These are phyloP conservation scores for Acrocephalus scirpaceus DNA, from an alignment of 2,797 vertebrate species.

Conservation along the genomic window DNA sequence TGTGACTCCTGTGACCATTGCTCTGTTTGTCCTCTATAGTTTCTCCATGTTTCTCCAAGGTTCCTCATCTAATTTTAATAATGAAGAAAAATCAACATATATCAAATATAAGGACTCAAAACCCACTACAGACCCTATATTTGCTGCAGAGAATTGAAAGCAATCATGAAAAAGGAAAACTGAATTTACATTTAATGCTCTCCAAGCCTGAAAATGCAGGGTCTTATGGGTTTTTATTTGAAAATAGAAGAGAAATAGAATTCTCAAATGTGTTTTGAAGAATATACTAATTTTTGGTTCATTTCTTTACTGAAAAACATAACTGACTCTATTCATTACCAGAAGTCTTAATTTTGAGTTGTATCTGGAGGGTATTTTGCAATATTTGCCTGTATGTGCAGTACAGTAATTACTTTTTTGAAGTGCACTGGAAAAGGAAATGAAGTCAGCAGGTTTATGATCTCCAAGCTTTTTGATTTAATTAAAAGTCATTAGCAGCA, in stretches of 20 bases:
- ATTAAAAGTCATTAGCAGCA: slow-evolving; percentile 66
- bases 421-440: slow-evolving; percentile 58
- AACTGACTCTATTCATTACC: slow-evolving; percentile 15
- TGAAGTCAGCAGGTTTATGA: slow-evolving; percentile 58
- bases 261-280: neutral
- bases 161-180: neutral
- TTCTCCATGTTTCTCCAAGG: neutral
- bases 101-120: neutral
- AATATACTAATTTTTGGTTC: neutral
- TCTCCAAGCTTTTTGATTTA: slow-evolving; percentile 60
- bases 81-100: neutral
- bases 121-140: neutral
- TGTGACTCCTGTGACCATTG: neutral
- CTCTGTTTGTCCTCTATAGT: neutral
- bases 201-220: neutral
- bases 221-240: neutral
- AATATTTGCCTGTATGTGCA: slow-evolving; percentile 46
- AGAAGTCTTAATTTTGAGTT: slow-evolving; percentile 42
- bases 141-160: neutral
- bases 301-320: slow-evolving; percentile 19
- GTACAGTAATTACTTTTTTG: slow-evolving; percentile 57
- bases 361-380: slow-evolving; percentile 40
- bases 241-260: neutral
- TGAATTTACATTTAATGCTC: neutral
- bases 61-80: neutral